Conservation (phyloP, 2,113 vertebrate genomes). For the Calidris pugnax region DNA sequence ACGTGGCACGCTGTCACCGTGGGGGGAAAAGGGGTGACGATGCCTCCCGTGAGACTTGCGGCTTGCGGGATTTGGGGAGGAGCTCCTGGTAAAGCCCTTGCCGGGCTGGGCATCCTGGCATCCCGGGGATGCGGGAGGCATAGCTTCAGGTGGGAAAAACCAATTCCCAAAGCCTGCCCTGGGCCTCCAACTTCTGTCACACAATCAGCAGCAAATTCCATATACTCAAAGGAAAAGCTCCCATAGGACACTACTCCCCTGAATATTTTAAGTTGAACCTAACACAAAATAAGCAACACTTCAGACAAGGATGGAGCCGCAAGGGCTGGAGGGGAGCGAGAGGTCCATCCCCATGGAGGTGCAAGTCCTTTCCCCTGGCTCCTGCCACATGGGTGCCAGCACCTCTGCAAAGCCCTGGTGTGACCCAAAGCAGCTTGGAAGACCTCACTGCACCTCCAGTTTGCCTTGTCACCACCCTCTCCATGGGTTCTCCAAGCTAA, state of each 20-base stretch:
- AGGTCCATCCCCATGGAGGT: rapidly evolving
- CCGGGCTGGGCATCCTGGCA: no score
- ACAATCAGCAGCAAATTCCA: background rate
- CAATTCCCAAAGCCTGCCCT: background rate
- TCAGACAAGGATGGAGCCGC: background rate
- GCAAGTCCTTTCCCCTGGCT: background rate
- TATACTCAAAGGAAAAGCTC: background rate
- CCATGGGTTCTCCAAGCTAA: rapidly evolving
- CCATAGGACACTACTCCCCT: background rate
- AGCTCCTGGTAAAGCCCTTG: background rate
- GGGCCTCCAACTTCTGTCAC: background rate
- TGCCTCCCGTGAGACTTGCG: background rate
- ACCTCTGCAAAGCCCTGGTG: background rate
- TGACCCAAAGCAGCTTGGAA: background rate
- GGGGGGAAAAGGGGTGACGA: background rate
- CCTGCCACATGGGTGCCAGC: background rate
- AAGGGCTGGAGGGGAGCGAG: background rate
- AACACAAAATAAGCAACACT: background rate
- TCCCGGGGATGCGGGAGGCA: rapidly evolving
- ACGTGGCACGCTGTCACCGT: background rate
- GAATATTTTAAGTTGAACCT: background rate
- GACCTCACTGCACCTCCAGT: rapidly evolving
- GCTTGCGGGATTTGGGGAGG: rapidly evolving
- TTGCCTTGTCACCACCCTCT: background rate
- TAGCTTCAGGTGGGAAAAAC: background rate